Evolutionary conservation across 2,888 invertebrate species (phyloP).

Genomic region (Cremastinae sp.): DNA sequence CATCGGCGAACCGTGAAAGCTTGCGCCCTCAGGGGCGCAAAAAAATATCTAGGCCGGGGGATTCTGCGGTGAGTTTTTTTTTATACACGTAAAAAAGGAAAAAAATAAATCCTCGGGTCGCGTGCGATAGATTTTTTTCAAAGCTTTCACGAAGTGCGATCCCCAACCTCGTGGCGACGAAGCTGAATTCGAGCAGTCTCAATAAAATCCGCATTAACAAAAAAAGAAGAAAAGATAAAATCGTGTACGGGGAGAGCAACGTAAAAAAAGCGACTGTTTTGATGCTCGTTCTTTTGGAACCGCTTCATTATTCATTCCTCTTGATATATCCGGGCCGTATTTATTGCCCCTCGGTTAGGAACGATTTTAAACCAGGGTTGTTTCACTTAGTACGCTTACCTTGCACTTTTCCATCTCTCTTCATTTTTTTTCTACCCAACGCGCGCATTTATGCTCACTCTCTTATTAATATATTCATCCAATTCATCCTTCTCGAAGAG

Average conservation of each 20-base stretch:
- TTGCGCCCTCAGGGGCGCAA: slow-evolving; percentile 18
- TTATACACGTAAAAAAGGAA: background rate
- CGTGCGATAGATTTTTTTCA: slow-evolving; percentile 22
- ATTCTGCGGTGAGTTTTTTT: slow-evolving; percentile 9
- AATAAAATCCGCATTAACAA: slow-evolving; percentile 23
- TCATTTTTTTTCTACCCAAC: background rate
- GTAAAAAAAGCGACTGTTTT: slow-evolving; percentile 38
- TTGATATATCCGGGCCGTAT: slow-evolving; percentile 23
- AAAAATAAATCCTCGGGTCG: slow-evolving; percentile 18
- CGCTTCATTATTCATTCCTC: slow-evolving; percentile 49
- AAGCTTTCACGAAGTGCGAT: slow-evolving; percentile 11
- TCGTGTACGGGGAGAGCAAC: background rate
- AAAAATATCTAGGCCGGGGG: slow-evolving; percentile 27
- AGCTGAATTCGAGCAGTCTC: slow-evolving; percentile 27
- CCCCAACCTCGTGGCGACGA: slow-evolving; percentile 11
- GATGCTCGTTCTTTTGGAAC: slow-evolving; percentile 37
- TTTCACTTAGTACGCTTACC: slow-evolving; percentile 24
- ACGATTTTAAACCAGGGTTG: slow-evolving; percentile 13
- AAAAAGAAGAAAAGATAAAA: slow-evolving; percentile 24
- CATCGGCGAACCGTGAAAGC: background rate
- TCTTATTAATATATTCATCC: slow-evolving; percentile 47
- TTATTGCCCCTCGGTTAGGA: slow-evolving; percentile 4
- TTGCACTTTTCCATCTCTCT: slow-evolving; percentile 30
- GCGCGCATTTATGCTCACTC: background rate
- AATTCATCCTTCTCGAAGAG: slow-evolving; percentile 27